Conservation (phyloP, 2,888 invertebrate genomes). For the Embidobia sp. region DNA sequence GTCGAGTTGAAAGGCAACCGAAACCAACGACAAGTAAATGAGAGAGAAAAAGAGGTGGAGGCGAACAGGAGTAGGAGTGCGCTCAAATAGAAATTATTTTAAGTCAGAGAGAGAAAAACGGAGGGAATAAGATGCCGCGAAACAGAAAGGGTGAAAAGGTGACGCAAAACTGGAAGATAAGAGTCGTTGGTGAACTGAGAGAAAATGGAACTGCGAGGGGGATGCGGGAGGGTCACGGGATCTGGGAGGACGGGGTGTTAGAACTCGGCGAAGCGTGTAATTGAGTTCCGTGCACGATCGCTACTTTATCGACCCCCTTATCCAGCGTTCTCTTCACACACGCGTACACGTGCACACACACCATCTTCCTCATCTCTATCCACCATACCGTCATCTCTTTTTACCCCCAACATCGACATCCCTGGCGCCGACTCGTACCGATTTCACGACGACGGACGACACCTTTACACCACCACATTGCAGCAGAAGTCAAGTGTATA, state of each 20-base stretch:
- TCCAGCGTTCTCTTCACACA: conserved; percentile 62
- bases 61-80: neutral
- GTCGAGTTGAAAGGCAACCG: conserved; percentile 57
- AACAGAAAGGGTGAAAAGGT: conserved; percentile 59
- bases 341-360: conserved; percentile 53
- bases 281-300: conserved; percentile 81
- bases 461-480: conserved; percentile 64
- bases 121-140: conserved; percentile 52
- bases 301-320: conserved; percentile 81
- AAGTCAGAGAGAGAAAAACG: conserved; percentile 33
- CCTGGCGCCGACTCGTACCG: conserved; percentile 56
- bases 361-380: conserved; percentile 27
- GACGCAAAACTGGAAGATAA: conserved; percentile 60
- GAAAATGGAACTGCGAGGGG: conserved; percentile 16
- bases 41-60: conserved; percentile 19
- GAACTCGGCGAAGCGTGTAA: conserved; percentile 79
- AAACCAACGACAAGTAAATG: conserved; percentile 59
- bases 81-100: conserved; percentile 31
- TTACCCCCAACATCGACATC: conserved; percentile 38
- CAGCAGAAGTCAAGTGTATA: conserved; percentile 66
- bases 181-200: conserved; percentile 52
- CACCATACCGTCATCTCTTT: conserved; percentile 43
- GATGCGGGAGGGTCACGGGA: conserved; percentile 48
- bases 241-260: conserved; percentile 59
- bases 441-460: conserved; percentile 67